Evolutionary conservation across 2,797 vertebrate genomes (phyloP), one percentile per base, ranked within the genome.

Genomic region (Prionace glauca): DNA sequence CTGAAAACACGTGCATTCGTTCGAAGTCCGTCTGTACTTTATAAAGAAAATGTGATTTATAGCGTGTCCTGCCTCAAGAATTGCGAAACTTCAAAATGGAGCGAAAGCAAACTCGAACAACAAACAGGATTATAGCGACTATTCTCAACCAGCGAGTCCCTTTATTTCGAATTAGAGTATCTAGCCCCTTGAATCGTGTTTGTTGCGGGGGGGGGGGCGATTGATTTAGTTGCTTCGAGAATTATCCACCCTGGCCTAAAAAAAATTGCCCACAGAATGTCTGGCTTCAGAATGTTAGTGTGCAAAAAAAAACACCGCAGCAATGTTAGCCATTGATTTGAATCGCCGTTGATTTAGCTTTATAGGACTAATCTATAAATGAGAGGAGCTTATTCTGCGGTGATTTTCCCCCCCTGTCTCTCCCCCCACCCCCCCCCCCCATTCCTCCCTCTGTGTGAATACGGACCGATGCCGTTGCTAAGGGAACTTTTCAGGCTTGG

Each of bases 21-120:
- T 92, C 90, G 65, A 97, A 97, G 98, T 97, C 98, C 97, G 97
- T 97, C 97, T 97, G 96, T 96, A 96, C 96, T 96, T 96, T 97
- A 9, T 56, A 56, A 56, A 56, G 41, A 92, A 92, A 92, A 69
- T 32, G 92, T 65, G 65, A 92, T 41, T 92, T 41, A 69, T 41
- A 10, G 36, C 60, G 12, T 88, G 26, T 62, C n/a, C 56, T 36
- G n/a, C 11, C 41, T 92, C 36, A 41, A 36, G 90, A 92, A 69
- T 41, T 69, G 62, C n/a, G 62, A 41, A 92, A 69, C 65, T 69
- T n/a, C 62, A 69, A 41, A 41, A 69, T 62, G 20, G 90, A 8
- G n/a, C 36, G 22, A 92, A 92, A 16, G 90, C 67, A 92, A 92
- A 36, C 65, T 24, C 7, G n/a, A 69, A 67, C 62, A 67, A 67